Percentiles rank a stretch among this genome's conserved stretches.
phyloP scores from a whole-genome alignment of 2,888 invertebrate genomes.

The Drosophila setosimentum region DNA sequence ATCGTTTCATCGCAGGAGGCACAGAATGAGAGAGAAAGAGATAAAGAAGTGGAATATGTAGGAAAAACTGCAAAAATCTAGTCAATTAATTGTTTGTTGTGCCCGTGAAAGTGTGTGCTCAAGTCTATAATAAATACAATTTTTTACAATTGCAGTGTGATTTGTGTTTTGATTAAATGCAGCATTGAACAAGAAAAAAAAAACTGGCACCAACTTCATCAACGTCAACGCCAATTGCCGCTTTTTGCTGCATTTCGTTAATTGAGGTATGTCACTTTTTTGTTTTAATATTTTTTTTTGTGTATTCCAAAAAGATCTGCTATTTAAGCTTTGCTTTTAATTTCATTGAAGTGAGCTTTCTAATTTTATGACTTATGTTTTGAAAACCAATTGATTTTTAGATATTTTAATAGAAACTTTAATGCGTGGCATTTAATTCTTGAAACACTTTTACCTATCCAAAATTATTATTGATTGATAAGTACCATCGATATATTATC shows the following conservation, averaged over 20 bases:
- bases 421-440: background rate
- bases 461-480: background rate
- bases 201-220: background rate
- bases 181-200: slow-evolving; percentile 45
- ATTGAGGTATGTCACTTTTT: slow-evolving; percentile 50
- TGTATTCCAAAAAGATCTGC: slow-evolving; percentile 13
- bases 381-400: background rate
- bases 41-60: slow-evolving; percentile 6
- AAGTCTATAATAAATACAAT: slow-evolving; percentile 67
- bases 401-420: background rate
- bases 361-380: background rate
- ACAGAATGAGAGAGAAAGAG: slow-evolving; percentile 21
- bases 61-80: slow-evolving; percentile 54
- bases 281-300: slow-evolving; percentile 8
- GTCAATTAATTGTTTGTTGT: slow-evolving; percentile 69
- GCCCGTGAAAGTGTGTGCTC: slow-evolving; percentile 57
- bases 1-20: slow-evolving; percentile 39
- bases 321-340: background rate
- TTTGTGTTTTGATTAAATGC: slow-evolving; percentile 69
- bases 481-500: background rate
- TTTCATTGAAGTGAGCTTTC: background rate
- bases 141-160: slow-evolving; percentile 64
- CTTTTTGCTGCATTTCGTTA: slow-evolving; percentile 27
- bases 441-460: background rate
- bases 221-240: slow-evolving; percentile 41